phyloP scores from a whole-genome alignment of 2,113 vertebrate genomes.

The Dolichotis patagonum region DNA sequence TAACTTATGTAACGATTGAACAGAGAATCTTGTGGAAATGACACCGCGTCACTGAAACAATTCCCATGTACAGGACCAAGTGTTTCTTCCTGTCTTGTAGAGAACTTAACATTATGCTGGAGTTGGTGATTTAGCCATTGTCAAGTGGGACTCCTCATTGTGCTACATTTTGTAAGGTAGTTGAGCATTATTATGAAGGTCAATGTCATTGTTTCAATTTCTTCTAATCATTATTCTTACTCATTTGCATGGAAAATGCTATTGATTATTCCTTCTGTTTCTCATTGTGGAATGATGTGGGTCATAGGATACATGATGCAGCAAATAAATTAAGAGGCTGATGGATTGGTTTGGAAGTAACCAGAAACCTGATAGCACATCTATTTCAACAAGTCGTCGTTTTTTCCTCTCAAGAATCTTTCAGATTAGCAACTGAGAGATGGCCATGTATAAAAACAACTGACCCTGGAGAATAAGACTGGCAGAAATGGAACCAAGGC shows the following conservation, averaged over 20 bases:
- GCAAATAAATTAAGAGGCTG: neutral
- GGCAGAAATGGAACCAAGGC: neutral
- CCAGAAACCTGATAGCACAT: neutral
- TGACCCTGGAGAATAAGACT: neutral
- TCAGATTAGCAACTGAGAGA: neutral
- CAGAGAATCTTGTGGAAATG: neutral
- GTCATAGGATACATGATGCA: neutral
- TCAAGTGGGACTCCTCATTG: neutral
- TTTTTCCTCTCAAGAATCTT: neutral
- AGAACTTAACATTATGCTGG: neutral
- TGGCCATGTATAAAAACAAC: neutral
- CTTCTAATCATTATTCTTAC: constrained; percentile 19
- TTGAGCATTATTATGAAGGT: neutral
- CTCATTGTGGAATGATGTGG: neutral
- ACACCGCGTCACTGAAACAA: neutral
- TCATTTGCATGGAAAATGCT: neutral
- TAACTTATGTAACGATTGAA: neutral
- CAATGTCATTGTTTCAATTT: neutral
- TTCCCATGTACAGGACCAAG: neutral
- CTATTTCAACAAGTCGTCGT: neutral
- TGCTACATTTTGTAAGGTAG: neutral
- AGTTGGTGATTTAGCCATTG: neutral
- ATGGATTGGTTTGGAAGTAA: constrained; percentile 28
- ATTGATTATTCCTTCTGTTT: neutral
- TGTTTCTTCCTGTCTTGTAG: neutral